Conservation (phyloP, 2,797 vertebrate species). For the Brotula barbata region DNA sequence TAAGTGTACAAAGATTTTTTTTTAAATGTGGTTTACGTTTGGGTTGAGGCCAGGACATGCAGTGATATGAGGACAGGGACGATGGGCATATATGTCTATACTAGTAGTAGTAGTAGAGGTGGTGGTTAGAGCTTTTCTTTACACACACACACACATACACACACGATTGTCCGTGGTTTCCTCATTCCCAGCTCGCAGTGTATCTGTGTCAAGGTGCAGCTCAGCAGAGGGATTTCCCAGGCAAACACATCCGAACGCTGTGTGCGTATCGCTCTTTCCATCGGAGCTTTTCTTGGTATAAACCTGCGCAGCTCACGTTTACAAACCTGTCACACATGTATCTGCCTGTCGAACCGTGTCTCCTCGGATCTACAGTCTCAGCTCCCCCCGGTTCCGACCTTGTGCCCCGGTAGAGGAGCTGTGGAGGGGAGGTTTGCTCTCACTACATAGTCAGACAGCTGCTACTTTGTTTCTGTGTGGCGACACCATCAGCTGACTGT, state of each 20-base stretch:
- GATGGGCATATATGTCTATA: too few relatives aligned
- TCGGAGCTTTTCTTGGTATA: neutral
- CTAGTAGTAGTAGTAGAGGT: too few relatives aligned
- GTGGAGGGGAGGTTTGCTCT: constrained; percentile 24
- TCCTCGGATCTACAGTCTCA: constrained; percentile 45
- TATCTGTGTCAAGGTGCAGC: constrained; percentile 30
- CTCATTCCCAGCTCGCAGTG: constrained; percentile 2
- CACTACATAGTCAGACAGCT: neutral
- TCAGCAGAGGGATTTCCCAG: constrained; percentile 35
- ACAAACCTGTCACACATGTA: constrained; percentile 60
- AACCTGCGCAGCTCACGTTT: constrained; percentile 28
- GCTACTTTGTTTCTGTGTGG: neutral
- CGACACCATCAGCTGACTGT: constrained; percentile 57
- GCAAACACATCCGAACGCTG: neutral
- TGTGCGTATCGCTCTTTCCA: neutral
- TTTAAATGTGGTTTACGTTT: too few relatives aligned
- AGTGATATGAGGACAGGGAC: too few relatives aligned
- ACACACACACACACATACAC: neutral
- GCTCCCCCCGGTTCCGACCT: constrained; percentile 16
- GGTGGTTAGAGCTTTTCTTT: too few relatives aligned
- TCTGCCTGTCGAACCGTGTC: constrained; percentile 31
- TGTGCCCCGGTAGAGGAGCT: constrained; percentile 16
- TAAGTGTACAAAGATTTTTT: too few relatives aligned
- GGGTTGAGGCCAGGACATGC: too few relatives aligned
- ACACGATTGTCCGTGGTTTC: neutral